phyloP scores from a whole-genome alignment of 1,140 invertebrate species.

The Sycophila sp. region DNA sequence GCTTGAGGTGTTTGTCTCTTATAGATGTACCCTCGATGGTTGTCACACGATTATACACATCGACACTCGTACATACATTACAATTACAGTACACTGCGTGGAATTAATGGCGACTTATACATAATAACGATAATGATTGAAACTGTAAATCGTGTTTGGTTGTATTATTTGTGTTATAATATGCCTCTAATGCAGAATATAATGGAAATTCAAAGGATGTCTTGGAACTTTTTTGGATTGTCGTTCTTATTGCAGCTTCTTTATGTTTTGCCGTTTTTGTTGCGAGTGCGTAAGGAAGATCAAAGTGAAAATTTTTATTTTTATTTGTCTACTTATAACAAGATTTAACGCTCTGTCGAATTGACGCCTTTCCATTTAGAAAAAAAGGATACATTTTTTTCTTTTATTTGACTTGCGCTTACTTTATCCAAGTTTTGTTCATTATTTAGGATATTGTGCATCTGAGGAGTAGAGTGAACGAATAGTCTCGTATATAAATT shows the following conservation, averaged over 20 bases:
- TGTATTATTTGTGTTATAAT: conserved; percentile 56
- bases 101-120: conserved; percentile 51
- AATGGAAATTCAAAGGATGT: conserved; percentile 53
- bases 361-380: neutral
- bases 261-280: neutral
- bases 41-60: conserved; percentile 28
- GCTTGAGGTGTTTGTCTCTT: conserved; percentile 1
- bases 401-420: too few species aligned
- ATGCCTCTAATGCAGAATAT: conserved; percentile 57
- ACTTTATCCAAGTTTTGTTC: too few species aligned
- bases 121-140: conserved; percentile 49
- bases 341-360: neutral
- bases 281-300: neutral
- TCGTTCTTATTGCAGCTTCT: conserved; percentile 17
- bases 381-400: too few species aligned
- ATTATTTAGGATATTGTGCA: too few species aligned
- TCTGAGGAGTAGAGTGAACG: too few species aligned
- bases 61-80: conserved; percentile 28
- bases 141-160: conserved; percentile 58
- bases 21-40: conserved; percentile 34
- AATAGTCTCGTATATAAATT: neutral
- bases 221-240: conserved; percentile 7
- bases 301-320: neutral
- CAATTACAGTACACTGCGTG: conserved; percentile 36
- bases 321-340: conserved; percentile 1